Percentiles rank a stretch among this genome's conserved stretches.
These are phyloP conservation scores for Cheumatopsyche charites DNA, from an alignment of 1,140 invertebrate species.

Conservation along the genomic window DNA sequence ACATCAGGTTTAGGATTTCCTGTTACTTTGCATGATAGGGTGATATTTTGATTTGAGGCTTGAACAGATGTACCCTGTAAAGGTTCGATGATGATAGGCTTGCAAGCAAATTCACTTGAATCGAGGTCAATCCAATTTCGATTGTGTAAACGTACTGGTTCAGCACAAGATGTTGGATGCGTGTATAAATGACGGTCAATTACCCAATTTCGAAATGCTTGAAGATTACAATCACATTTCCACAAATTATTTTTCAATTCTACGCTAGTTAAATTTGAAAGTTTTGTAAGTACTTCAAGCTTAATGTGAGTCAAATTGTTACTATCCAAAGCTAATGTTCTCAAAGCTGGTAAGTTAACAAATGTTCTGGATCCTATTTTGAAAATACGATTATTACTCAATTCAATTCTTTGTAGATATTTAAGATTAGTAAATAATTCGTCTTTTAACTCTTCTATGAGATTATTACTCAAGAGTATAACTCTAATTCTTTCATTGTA, in stretches of 20 bases:
- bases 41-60: conserved; percentile 71
- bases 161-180: conserved; percentile 70
- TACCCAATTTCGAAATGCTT: conserved; percentile 78
- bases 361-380: conserved; percentile 75
- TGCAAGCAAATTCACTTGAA: conserved; percentile 82
- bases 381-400: conserved; percentile 75
- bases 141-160: conserved; percentile 69
- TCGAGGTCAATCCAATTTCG: conserved; percentile 74
- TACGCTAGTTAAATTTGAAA: conserved; percentile 69
- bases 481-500: conserved; percentile 72
- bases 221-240: conserved; percentile 86
- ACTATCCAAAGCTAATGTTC: conserved; percentile 69
- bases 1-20: conserved; percentile 79
- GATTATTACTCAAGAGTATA: conserved; percentile 75
- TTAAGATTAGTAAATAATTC: conserved; percentile 76
- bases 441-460: conserved; percentile 72
- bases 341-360: conserved; percentile 69
- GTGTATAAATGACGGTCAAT: conserved; percentile 74
- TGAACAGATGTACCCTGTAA: conserved; percentile 61
- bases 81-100: conserved; percentile 72
- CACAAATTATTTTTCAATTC: conserved; percentile 83
- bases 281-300: conserved; percentile 63
- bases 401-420: conserved; percentile 75
- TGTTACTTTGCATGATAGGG: conserved; percentile 75
- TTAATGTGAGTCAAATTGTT: conserved; percentile 74